Evolutionary conservation across 2,113 vertebrate species (phyloP).

Genomic region (Labrus mixtus): DNA sequence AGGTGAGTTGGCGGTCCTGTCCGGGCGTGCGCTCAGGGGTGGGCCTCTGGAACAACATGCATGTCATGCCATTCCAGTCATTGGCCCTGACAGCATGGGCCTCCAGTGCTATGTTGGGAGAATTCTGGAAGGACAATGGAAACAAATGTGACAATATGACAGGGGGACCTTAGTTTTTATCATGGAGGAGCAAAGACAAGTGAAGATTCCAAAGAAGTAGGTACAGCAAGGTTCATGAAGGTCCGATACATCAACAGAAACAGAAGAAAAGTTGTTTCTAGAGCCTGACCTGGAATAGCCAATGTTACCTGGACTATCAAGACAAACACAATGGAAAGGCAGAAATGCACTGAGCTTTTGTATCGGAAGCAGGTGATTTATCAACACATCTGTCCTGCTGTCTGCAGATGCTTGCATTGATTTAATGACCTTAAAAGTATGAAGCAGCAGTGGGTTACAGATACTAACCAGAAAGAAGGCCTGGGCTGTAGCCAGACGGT

Average conservation of each 20-base stretch:
- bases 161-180: no score
- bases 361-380: neutral
- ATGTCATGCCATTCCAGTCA: slow-evolving; percentile 95
- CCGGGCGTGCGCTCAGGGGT: slow-evolving; percentile 84
- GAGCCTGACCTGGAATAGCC: no score
- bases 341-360: no score
- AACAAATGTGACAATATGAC: neutral
- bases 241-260: no score
- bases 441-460: neutral
- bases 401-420: neutral
- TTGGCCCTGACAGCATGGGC: slow-evolving; percentile 90
- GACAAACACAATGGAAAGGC: no score
- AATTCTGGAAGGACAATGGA: slow-evolving; percentile 85
- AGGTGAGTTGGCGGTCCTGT: slow-evolving; percentile 93
- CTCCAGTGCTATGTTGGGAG: slow-evolving; percentile 96
- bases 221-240: no score
- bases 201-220: no score
- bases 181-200: neutral
- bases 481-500: slow-evolving; percentile 89
- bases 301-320: no score
- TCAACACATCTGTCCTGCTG: neutral
- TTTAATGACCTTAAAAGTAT: neutral
- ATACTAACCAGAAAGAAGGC: slow-evolving; percentile 91
- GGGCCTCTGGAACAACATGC: slow-evolving; percentile 94
- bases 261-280: no score